phyloP scores from a whole-genome alignment of 2,797 vertebrate genomes.

The Ispidina lecontei region DNA sequence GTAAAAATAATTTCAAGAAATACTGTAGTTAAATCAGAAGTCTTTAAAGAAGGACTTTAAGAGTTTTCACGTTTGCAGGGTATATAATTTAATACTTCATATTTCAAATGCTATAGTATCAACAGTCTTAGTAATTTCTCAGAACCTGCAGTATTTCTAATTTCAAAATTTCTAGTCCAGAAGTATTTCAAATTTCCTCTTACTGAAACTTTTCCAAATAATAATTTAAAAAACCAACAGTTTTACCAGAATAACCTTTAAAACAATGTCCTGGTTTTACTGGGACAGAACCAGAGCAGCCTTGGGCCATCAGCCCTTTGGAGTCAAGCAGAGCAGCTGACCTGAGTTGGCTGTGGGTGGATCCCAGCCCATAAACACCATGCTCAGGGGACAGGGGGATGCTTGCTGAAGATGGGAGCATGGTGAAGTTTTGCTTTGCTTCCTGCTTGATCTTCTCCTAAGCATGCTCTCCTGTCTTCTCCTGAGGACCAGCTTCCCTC shows the following conservation, averaged over 20 bases:
- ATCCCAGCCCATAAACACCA: too few species aligned
- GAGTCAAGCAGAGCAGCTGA: too few species aligned
- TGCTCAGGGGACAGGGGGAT: too few species aligned
- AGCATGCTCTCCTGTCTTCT: neutral
- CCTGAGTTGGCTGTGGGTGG: too few species aligned
- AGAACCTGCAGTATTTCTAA: neutral
- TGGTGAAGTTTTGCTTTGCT: too few species aligned
- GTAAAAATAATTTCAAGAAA: slow-evolving; percentile 19
- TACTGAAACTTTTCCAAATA: neutral
- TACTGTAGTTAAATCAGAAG: neutral
- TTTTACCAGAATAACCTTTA: too few species aligned
- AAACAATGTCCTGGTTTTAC: too few species aligned
- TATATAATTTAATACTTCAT: neutral
- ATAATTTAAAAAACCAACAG: too few species aligned
- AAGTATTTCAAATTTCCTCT: neutral
- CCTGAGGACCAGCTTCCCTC: neutral
- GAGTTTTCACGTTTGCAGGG: neutral
- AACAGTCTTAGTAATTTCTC: neutral
- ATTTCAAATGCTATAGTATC: neutral
- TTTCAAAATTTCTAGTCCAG: neutral
- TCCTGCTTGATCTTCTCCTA: too few species aligned
- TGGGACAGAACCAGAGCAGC: too few species aligned
- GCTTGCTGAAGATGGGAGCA: too few species aligned
- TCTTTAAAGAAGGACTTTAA: neutral
- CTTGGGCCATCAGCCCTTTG: too few species aligned